A percentile compares a stretch with the other conserved stretches of the same genome.
phyloP scores from a whole-genome alignment of 2,113 vertebrate species.

The Rhea americana region DNA sequence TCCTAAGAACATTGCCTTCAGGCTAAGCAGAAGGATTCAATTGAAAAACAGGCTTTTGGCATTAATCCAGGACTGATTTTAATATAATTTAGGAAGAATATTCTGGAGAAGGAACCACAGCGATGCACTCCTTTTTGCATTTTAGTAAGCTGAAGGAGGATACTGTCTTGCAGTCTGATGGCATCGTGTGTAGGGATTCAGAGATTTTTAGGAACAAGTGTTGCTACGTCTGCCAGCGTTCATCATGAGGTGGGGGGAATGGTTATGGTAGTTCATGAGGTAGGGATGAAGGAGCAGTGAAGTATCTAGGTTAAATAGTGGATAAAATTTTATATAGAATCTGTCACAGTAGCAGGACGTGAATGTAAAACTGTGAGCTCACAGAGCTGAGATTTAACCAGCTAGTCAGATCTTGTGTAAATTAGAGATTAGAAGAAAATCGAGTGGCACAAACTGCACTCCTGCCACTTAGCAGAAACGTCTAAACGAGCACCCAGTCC shows the following conservation, averaged over 20 bases:
- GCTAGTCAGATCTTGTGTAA: not conserved
- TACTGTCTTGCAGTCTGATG: not conserved
- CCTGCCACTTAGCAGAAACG: not conserved
- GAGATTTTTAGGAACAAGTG: not conserved
- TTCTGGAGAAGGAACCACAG: not conserved
- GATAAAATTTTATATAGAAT: not conserved
- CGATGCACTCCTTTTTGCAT: not conserved
- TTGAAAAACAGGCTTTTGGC: not conserved
- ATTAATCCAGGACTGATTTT: not conserved
- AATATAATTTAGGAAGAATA: not conserved
- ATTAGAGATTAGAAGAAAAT: not conserved
- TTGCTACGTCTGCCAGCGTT: not conserved
- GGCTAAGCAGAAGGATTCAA: conserved; percentile 7
- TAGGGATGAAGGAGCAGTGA: not conserved
- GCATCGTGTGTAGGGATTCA: not conserved
- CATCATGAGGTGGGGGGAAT: not conserved
- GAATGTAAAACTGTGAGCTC: not conserved
- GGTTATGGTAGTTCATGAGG: not conserved
- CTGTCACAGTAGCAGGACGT: rapidly evolving
- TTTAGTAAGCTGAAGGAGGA: not conserved
- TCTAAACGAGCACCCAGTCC: not conserved
- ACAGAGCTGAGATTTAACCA: not conserved
- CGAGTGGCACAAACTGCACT: not conserved
- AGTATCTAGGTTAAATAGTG: not conserved
- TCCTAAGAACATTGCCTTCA: not conserved